Conservation (phyloP, 2,113 vertebrate genomes). For the Oreochromis niloticus region DNA sequence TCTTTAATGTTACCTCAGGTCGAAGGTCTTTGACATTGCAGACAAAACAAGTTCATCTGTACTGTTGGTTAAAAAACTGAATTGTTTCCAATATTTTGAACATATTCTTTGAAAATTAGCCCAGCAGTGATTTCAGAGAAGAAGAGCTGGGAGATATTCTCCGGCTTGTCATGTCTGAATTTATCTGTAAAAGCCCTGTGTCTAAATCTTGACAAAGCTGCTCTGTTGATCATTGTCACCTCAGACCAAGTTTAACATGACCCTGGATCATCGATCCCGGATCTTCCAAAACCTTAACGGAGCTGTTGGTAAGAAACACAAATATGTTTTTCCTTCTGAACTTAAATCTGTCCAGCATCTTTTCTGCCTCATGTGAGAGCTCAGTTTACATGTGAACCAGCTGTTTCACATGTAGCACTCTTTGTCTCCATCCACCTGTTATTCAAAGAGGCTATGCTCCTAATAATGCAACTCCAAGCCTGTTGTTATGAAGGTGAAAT, state of each 20-base stretch:
- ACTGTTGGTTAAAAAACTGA: not conserved
- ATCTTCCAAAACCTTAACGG: constrained; percentile 69
- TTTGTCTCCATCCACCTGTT: not conserved
- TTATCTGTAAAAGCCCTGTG: not conserved
- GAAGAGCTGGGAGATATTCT: not conserved
- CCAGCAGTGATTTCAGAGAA: not conserved
- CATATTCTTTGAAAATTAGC: not conserved
- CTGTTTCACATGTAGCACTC: not conserved
- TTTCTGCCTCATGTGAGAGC: accelerated
- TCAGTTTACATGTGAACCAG: not conserved
- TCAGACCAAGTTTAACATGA: constrained; percentile 62
- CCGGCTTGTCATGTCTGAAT: not conserved
- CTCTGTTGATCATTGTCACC: not conserved
- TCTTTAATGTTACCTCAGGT: not conserved
- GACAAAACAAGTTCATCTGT: not conserved
- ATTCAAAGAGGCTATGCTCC: not conserved
- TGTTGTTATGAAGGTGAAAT: not conserved
- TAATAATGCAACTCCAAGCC: not conserved
- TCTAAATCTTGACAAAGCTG: not conserved
- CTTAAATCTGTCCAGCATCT: not conserved
- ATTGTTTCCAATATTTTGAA: accelerated
- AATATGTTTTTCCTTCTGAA: not conserved
- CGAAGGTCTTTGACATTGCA: accelerated
- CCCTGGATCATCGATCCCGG: constrained; percentile 55
- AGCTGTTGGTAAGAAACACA: constrained; percentile 49